Base-by-base conservation (phyloP, 2,113 vertebrate genomes). In the Zosterops hypoxanthus region DNA sequence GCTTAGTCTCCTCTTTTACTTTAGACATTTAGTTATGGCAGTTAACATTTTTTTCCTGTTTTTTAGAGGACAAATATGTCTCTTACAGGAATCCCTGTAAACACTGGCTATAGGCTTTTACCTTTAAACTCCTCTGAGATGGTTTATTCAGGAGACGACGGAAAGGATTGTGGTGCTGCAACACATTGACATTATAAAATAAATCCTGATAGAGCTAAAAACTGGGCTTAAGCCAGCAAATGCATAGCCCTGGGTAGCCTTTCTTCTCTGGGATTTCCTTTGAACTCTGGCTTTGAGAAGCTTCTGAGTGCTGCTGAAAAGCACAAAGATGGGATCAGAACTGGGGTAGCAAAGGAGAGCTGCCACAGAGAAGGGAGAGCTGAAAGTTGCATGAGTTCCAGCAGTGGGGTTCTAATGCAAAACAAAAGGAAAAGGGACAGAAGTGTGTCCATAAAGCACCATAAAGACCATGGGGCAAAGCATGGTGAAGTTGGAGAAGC, bases 191-290 rank as follows among this genome's bases (percentile, higher is more conserved):
- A 47, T 59, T 55, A 89, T 91, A 82, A 85, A 94, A 82, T 82
- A 86, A 94, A 87, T 79, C 71, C 66, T 88, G 57, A 56, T 79
- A 8, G 1, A 88, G 72, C 41, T 76, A 86, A 92, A 88, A 90
- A 79, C 29, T 50, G 39, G 70, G 50, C 59, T 85, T 90, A 82
- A 83, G 68, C 68, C 3, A 28, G 88, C 26, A 96, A 95, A 93
- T 3, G 7, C 31, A 34, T 56, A 88, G 64, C 47, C 44, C 42
- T 82, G 47, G 42, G 82, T 91, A 94, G 56, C 34, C n/a, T 91
- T 92, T 93, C 34, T 86, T 94, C 39, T 88, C 42, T 85, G 50
- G 33, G 63, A 31, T 82, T 82, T 89, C 57, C 82, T 95, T 89
- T 68, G 70, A 94, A 84, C 65, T 87, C n/a, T 66, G 36, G 8